phyloP scores from a whole-genome alignment of 2,797 vertebrate species.

The Clarias pachynema region DNA sequence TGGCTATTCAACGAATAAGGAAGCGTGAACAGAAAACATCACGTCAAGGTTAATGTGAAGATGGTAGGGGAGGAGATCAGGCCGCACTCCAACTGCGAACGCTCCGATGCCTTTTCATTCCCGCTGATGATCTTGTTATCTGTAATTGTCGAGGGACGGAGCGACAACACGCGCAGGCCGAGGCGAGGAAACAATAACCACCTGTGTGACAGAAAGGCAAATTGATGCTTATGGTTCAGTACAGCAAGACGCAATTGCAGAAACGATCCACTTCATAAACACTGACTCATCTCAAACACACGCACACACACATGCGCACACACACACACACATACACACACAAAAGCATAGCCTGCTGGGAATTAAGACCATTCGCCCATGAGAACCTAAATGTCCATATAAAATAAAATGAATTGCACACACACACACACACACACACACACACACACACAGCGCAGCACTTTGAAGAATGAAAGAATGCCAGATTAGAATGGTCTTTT shows the following conservation, averaged over 20 bases:
- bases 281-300: constrained; percentile 10
- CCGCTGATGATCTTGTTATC: constrained; percentile 74
- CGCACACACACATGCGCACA: background rate
- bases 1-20: background rate
- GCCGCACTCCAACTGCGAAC: constrained; percentile 49
- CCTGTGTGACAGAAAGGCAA: constrained; percentile 58
- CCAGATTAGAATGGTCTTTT: constrained; percentile 36
- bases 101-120: constrained; percentile 72
- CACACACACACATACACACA: constrained; percentile 27
- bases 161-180: constrained; percentile 46
- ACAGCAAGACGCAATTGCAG: constrained; percentile 36
- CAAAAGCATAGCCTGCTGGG: constrained; percentile 21
- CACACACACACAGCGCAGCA: background rate
- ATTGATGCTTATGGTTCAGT: constrained; percentile 60
- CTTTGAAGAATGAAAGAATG: constrained; percentile 40
- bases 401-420: constrained; percentile 24
- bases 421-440: background rate
- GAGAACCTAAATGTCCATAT: constrained; percentile 40
- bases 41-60: constrained; percentile 68
- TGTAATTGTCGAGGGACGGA: constrained; percentile 71
- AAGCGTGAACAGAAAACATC: constrained; percentile 36
- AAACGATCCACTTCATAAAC: constrained; percentile 58
- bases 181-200: constrained; percentile 54
- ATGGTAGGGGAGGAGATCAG: constrained; percentile 56
- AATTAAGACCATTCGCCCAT: constrained; percentile 29